Evolutionary conservation across 2,113 vertebrate species (phyloP).

Genomic region (Oryzias woworae): DNA sequence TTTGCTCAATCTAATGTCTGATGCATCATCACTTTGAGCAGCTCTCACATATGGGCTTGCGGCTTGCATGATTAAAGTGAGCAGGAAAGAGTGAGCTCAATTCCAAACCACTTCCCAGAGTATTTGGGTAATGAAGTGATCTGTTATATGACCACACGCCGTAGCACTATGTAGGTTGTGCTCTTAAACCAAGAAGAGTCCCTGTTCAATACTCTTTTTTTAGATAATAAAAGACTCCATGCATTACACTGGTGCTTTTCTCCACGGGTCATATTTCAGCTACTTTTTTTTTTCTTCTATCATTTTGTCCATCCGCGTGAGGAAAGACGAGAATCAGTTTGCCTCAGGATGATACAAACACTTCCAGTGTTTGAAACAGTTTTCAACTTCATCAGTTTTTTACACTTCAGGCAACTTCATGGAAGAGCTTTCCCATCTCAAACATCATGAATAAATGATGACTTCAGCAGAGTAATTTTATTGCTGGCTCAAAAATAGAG

Average conservation of each 20-base stretch:
- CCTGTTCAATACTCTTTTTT: too few species aligned
- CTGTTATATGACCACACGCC: conserved; percentile 31
- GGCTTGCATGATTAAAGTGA: conserved; percentile 14
- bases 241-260: conserved; percentile 16
- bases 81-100: conserved; percentile 29
- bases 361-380: conserved; percentile 35
- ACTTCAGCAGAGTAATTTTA: conserved; percentile 41
- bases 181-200: conserved; percentile 48
- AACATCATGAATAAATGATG: conserved; percentile 63
- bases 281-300: neutral
- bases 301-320: neutral
- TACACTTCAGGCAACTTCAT: conserved; percentile 26
- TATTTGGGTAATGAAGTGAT: conserved; percentile 36
- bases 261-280: conserved; percentile 37
- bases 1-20: neutral
- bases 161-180: conserved; percentile 18
- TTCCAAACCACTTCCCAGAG: conserved; percentile 36
- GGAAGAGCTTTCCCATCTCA: conserved; percentile 42
- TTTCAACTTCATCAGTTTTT: conserved; percentile 35
- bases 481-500: neutral
- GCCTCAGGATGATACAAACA: conserved; percentile 7
- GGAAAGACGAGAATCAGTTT: conserved; percentile 4
- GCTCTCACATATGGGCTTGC: neutral
- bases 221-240: conserved; percentile 9
- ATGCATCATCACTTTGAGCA: conserved; percentile 3